Percentiles rank a stretch among this genome's conserved stretches.
Evolutionary conservation across 2,888 invertebrate species (phyloP).

Genomic region (Harpalus rufipes): DNA sequence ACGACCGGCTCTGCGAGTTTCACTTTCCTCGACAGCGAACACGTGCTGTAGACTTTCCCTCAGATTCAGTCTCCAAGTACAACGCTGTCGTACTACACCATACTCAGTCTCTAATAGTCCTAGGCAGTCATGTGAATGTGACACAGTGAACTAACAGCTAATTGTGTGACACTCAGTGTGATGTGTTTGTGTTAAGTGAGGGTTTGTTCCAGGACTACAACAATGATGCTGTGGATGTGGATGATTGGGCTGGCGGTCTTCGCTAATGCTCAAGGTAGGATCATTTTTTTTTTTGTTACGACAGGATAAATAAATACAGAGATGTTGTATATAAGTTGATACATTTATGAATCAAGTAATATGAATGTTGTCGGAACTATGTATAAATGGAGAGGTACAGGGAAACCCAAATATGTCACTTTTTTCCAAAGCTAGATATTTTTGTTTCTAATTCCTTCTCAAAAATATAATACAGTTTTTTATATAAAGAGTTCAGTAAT

Average conservation of each 20-base stretch:
- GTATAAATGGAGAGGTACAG: too few species aligned
- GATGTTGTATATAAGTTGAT: too few species aligned
- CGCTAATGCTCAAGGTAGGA: constrained; percentile 42
- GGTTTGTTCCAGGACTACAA: constrained; percentile 14
- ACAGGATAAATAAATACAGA: not conserved
- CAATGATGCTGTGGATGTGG: constrained; percentile 9
- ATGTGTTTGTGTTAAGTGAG: constrained; percentile 40
- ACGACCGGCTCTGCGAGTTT: constrained; percentile 44
- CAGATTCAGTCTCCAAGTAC: not conserved
- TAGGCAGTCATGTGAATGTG: constrained; percentile 16
- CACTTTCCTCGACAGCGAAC: constrained; percentile 49
- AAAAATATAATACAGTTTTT: too few species aligned
- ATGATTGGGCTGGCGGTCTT: constrained; percentile 18
- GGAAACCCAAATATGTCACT: too few species aligned
- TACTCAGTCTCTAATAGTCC: not conserved
- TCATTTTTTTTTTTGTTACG: not conserved
- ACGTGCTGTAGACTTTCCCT: constrained; percentile 54
- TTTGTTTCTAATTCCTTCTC: too few species aligned
- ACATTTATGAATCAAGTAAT: too few species aligned
- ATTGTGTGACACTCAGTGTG: constrained; percentile 21
- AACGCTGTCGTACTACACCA: not conserved
- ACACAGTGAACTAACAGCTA: not conserved
- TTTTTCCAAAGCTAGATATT: too few species aligned
- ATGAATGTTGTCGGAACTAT: too few species aligned
- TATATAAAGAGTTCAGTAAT: too few species aligned